Evolutionary conservation across 2,888 invertebrate species (phyloP).

Genomic region (Phyllotreta striolata): DNA sequence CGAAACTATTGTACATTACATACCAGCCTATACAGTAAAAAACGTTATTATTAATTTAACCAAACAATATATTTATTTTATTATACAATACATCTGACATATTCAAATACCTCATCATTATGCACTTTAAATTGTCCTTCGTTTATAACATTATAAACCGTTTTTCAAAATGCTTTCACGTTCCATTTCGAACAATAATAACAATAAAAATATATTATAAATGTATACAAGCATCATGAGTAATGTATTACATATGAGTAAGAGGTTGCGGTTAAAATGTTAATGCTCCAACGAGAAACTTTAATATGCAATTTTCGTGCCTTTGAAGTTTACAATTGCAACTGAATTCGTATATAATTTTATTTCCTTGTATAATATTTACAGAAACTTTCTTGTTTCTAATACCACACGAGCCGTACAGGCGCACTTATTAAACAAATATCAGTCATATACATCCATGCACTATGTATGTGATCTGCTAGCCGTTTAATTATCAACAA

Average conservation of each 20-base stretch:
- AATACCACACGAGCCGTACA: no score
- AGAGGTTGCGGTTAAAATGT: constrained; percentile 33
- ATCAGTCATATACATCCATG: background rate
- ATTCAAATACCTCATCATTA: constrained; percentile 18
- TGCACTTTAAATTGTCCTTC: constrained; percentile 30
- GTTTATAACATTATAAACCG: constrained; percentile 31
- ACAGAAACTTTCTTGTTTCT: no score
- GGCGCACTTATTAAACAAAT: constrained; percentile 8
- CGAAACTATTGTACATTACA: no score
- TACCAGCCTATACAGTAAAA: no score
- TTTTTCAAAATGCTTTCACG: constrained; percentile 51
- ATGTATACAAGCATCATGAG: constrained; percentile 47
- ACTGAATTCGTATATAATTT: no score
- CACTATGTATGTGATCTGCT: constrained; percentile 7
- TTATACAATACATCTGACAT: constrained; percentile 14
- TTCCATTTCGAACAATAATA: constrained; percentile 51
- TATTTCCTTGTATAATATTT: no score
- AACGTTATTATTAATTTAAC: constrained; percentile 8
- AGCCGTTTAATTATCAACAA: constrained; percentile 9
- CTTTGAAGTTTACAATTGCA: no score
- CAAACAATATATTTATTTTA: constrained; percentile 10
- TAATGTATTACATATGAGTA: constrained; percentile 48
- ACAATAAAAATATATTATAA: constrained; percentile 53
- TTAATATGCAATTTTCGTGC: no score
- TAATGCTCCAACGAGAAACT: constrained; percentile 9